Evolutionary conservation across 1,140 invertebrate species (phyloP).

Genomic region (Notospermus geniculatus): DNA sequence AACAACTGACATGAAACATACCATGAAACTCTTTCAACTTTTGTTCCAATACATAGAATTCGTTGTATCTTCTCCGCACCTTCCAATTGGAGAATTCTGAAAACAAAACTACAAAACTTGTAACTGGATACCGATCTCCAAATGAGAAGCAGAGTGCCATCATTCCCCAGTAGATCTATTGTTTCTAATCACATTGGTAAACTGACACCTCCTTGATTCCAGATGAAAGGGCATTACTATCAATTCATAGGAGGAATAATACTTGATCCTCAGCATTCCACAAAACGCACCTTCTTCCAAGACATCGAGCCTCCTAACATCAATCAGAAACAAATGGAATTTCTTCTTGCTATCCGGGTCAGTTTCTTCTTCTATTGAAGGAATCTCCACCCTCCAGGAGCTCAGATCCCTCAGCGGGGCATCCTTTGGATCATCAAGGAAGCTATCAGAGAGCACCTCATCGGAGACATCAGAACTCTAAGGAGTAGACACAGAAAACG

Average conservation of each 20-base stretch:
- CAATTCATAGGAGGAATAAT: too few relatives aligned
- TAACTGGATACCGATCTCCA: too few relatives aligned
- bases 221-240: too few relatives aligned
- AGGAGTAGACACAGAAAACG: slow-evolving; percentile 10
- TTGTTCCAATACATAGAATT: slow-evolving; percentile 74
- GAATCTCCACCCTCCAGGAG: slow-evolving; percentile 69
- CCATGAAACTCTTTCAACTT: slow-evolving; percentile 86
- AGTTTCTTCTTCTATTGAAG: slow-evolving; percentile 58
- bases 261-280: too few relatives aligned
- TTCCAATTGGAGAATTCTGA: slow-evolving; percentile 28
- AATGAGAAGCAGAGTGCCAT: too few relatives aligned
- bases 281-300: slow-evolving; percentile 22
- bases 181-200: too few relatives aligned
- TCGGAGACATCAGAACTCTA: slow-evolving; percentile 39
- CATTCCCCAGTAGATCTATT: too few relatives aligned
- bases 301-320: slow-evolving; percentile 63
- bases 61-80: slow-evolving; percentile 59
- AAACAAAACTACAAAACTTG: too few relatives aligned
- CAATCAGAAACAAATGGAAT: slow-evolving; percentile 63
- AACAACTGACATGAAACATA: too few relatives aligned
- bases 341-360: slow-evolving; percentile 55
- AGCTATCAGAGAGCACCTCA: slow-evolving; percentile 32
- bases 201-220: too few relatives aligned
- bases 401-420: slow-evolving; percentile 63
- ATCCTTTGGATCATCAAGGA: slow-evolving; percentile 19